A percentile compares a stretch with the other conserved stretches of the same genome.
Evolutionary conservation across 2,888 invertebrate genomes (phyloP).

Genomic region (Scaeva pyrastri): DNA sequence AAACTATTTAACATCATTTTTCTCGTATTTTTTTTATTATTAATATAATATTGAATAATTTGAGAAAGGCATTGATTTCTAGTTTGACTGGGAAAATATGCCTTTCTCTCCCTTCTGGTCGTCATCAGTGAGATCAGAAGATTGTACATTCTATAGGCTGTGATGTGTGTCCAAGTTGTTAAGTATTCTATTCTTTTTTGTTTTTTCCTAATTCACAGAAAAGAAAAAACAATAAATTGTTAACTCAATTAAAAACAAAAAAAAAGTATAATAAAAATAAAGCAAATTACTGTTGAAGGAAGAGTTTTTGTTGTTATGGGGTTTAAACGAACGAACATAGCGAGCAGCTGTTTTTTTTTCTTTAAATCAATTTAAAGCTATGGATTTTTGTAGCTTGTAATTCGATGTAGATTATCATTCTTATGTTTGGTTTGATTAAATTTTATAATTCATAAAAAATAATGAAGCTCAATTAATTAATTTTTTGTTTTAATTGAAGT

Average conservation of each 20-base stretch:
- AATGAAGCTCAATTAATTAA: slow-evolving; percentile 28
- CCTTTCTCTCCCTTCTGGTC: slow-evolving; percentile 62
- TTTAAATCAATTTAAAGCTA: neutral
- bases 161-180: slow-evolving; percentile 75
- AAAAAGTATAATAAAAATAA: slow-evolving; percentile 6
- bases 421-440: slow-evolving; percentile 29
- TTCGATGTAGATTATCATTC: slow-evolving; percentile 24
- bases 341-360: neutral
- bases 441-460: slow-evolving; percentile 17
- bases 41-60: slow-evolving; percentile 41
- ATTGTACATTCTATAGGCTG: slow-evolving; percentile 76
- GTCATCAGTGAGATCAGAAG: slow-evolving; percentile 69
- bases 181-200: slow-evolving; percentile 69
- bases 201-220: slow-evolving; percentile 65
- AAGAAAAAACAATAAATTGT: slow-evolving; percentile 43
- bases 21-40: slow-evolving; percentile 61
- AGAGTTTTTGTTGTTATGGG: slow-evolving; percentile 25
- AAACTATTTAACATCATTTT: slow-evolving; percentile 70
- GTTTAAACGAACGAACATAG: neutral
- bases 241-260: slow-evolving; percentile 57
- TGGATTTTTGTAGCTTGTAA: neutral
- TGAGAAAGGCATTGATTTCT: slow-evolving; percentile 25
- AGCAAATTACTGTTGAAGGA: slow-evolving; percentile 1
- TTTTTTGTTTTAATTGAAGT: slow-evolving; percentile 11
- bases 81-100: neutral